Evolutionary conservation across 2,797 vertebrate genomes (phyloP), one percentile per base, ranked within the genome.

Genomic region (Microctenopoma stevenorrisi): DNA sequence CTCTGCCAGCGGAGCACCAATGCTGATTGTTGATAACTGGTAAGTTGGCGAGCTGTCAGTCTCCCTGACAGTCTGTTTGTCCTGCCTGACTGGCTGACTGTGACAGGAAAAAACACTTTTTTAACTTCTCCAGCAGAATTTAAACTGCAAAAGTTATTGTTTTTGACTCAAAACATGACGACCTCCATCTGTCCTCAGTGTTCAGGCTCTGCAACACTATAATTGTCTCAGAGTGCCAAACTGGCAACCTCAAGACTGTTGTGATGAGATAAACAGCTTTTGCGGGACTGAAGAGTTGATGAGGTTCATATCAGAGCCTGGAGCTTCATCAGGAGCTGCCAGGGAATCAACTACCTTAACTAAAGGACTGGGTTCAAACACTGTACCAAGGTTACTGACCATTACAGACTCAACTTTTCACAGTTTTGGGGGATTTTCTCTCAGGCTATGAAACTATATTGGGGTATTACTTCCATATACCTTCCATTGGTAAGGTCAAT

Each of bases 181-280:
- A 81, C 78, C 78, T 82, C 55, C 26, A 71, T 43, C 59, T 66
- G 78, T 66, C 75, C 66, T 67, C 70, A 51, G 64, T 64, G 58
- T 75, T 78, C 74, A 81, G 26, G 11, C 67, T 68, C 65, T 52
- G 65, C 61, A 69, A 62, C 60, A 44, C 78, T 72, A 52, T 73
- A 81, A 86, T 78, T 64, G 67, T 79, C 72, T 72, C 49, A 35
- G 35, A 44, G 51, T 64, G 72, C 64, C 70, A 79, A 79, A 69
- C 68, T 76, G 74, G 81, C 75, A 73, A 72, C 57, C 11, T 58
- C 10, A 40, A 53, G 49, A 51, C 74, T 58, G 58, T 62, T 66
- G 49, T 48, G 64, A 76, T 53, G 77, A 79, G 79, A 85, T 74
- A 79, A 87, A 86, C 73, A 78, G 75, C 67, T 66, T 22, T 76